A percentile compares a stretch with the other conserved stretches of the same genome.
phyloP scores from a whole-genome alignment of 1,140 invertebrate species.

The Halyomorpha halys region DNA sequence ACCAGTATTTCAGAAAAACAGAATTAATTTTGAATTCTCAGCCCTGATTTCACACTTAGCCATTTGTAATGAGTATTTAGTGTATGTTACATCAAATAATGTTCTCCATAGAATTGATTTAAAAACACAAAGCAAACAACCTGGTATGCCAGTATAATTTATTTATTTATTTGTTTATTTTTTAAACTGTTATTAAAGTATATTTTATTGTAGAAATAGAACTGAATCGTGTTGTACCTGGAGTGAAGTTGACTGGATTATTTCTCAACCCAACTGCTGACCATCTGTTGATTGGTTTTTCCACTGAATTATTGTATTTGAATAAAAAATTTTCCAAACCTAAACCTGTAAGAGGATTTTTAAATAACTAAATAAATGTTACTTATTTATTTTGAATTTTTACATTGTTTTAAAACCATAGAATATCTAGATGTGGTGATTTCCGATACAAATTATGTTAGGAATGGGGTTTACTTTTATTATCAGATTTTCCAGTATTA shows the following conservation, averaged over 20 bases:
- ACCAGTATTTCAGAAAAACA: slow-evolving; percentile 67
- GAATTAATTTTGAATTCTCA: slow-evolving; percentile 65
- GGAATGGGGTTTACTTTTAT: too few species aligned
- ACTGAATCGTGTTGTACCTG: slow-evolving; percentile 34
- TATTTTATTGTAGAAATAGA: slow-evolving; percentile 35
- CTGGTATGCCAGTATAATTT: slow-evolving; percentile 46
- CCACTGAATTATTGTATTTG: slow-evolving; percentile 69
- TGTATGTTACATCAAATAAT: slow-evolving; percentile 74
- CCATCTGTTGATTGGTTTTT: slow-evolving; percentile 58
- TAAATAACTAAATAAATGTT: neutral
- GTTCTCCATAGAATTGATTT: slow-evolving; percentile 72
- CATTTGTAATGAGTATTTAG: slow-evolving; percentile 70
- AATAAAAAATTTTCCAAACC: slow-evolving; percentile 49
- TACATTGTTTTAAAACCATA: neutral
- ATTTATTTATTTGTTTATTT: slow-evolving; percentile 38
- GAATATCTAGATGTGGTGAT: too few species aligned
- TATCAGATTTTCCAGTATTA: too few species aligned
- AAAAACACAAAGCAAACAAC: slow-evolving; percentile 59
- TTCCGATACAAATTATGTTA: too few species aligned
- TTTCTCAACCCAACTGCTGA: slow-evolving; percentile 79
- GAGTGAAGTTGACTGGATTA: slow-evolving; percentile 51
- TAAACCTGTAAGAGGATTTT: slow-evolving; percentile 27
- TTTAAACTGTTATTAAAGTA: slow-evolving; percentile 25
- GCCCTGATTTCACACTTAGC: slow-evolving; percentile 67
- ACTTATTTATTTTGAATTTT: neutral